Evolutionary conservation across 2,888 invertebrate species (phyloP).

Genomic region (Catocala nupta): DNA sequence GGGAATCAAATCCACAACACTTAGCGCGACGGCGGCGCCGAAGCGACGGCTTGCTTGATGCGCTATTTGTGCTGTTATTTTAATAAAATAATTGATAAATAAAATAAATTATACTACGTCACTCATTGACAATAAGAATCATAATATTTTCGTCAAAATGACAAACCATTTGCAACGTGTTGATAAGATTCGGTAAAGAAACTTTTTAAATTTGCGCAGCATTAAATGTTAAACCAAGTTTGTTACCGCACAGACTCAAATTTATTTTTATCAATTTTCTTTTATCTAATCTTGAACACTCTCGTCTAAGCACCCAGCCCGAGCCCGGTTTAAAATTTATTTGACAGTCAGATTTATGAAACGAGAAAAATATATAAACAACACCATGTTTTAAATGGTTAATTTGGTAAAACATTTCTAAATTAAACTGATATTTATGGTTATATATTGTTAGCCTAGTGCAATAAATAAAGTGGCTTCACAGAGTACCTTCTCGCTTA

Average conservation of each 20-base stretch:
- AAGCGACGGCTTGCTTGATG: too few relatives aligned
- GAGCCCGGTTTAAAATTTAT: neutral
- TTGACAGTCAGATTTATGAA: conserved; percentile 11
- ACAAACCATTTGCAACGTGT: neutral
- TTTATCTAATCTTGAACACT: neutral
- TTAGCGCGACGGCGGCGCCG: too few relatives aligned
- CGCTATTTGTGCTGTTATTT: too few relatives aligned
- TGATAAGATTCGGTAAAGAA: neutral
- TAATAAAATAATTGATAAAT: too few relatives aligned
- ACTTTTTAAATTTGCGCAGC: neutral
- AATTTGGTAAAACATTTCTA: neutral
- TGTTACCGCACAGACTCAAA: neutral
- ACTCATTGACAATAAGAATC: too few relatives aligned
- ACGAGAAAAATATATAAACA: conserved; percentile 2
- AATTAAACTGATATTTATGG: neutral
- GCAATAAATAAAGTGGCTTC: neutral
- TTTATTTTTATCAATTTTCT: conserved; percentile 8
- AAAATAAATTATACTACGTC: too few relatives aligned
- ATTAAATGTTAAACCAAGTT: neutral
- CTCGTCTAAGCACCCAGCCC: neutral
- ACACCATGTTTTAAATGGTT: too few relatives aligned
- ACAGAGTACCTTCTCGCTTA: too few relatives aligned
- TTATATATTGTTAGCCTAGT: neutral
- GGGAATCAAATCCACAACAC: too few relatives aligned
- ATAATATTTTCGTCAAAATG: too few relatives aligned